phyloP scores from a whole-genome alignment of 64 coral and sea anemone genomes.

The Montipora sp. region DNA sequence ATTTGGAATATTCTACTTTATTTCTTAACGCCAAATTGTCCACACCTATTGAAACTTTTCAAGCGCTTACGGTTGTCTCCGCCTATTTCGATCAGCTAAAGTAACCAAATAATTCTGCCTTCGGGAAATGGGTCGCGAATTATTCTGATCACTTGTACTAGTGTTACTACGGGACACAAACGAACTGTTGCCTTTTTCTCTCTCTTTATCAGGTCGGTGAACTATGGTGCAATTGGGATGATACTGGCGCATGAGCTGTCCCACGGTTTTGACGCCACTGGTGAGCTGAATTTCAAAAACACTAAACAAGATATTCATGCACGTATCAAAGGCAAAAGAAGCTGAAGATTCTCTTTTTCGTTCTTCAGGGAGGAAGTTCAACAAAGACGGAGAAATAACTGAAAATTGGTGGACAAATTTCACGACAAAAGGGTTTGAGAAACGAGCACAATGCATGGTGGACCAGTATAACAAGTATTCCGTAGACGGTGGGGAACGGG shows the following conservation, averaged over 20 bases:
- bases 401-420: conserved; percentile 60
- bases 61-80: too few relatives aligned
- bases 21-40: too few relatives aligned
- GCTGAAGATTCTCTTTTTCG: background rate
- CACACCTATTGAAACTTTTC: too few relatives aligned
- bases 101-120: too few relatives aligned
- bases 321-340: background rate
- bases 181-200: background rate
- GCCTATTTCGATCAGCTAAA: too few relatives aligned
- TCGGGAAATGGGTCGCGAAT: too few relatives aligned
- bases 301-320: background rate
- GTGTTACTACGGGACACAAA: too few relatives aligned
- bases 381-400: conserved; percentile 69
- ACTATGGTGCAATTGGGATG: conserved; percentile 88
- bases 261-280: conserved; percentile 78
- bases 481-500: conserved; percentile 44
- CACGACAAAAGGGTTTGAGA: conserved; percentile 63
- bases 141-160: too few relatives aligned
- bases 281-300: conserved; percentile 32
- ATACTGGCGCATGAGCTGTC: conserved; percentile 80
- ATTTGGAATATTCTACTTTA: too few relatives aligned
- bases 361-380: conserved; percentile 57
- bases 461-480: conserved; percentile 69
- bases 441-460: conserved; percentile 69
- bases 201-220: conserved; percentile 54